Evolutionary conservation across 30 jellyfish, hydroid and myxozoan species (phyloP).

Genomic region (Aurelia sp.): DNA sequence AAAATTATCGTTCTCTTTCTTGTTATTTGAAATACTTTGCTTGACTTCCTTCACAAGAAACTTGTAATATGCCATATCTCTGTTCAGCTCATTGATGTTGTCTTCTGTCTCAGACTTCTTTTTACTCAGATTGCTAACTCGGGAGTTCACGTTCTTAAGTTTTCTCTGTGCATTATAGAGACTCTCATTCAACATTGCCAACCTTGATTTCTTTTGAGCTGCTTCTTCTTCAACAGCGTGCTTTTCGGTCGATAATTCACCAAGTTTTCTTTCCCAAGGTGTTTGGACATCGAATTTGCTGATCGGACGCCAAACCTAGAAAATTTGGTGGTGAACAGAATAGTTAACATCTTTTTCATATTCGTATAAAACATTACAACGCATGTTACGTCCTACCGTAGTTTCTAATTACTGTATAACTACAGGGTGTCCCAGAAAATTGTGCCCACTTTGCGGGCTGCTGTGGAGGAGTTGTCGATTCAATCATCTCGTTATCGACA

Average conservation of each 20-base stretch:
- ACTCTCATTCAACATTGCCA: slow-evolving; percentile 9
- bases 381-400: no score
- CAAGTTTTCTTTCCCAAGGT: slow-evolving; percentile 51
- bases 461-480: no score
- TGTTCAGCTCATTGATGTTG: background rate
- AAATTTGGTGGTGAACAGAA: background rate
- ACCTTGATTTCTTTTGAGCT: background rate
- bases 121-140: background rate
- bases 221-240: background rate
- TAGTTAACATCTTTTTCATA: no score
- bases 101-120: background rate
- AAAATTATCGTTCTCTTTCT: background rate
- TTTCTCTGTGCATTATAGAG: slow-evolving; percentile 8
- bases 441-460: no score
- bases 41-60: slow-evolving; percentile 26
- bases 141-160: background rate
- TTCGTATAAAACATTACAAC: no score
- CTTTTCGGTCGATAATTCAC: slow-evolving; percentile 41
- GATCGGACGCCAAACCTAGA: slow-evolving; percentile 64
- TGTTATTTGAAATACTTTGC: background rate
- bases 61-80: slow-evolving; percentile 2
- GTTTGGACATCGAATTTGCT: slow-evolving; percentile 37
- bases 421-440: no score
- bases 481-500: no score
- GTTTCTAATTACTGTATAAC: no score